Conservation (phyloP, 2,113 vertebrate species). For the Ctenodactylus gundi region DNA sequence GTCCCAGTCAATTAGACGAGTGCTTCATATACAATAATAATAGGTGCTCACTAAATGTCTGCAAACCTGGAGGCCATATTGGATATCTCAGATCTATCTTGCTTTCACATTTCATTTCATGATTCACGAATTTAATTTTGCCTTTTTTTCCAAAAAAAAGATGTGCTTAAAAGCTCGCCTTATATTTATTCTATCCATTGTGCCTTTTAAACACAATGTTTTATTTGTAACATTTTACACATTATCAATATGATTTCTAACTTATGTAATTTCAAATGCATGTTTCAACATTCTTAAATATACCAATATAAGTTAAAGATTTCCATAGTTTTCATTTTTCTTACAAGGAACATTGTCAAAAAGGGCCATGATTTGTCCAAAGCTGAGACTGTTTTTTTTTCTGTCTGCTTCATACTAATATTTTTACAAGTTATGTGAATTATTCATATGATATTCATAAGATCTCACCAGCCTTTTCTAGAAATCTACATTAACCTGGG, state of each 20-base stretch:
- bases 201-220: slow-evolving; percentile 10
- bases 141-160: not conserved
- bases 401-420: not conserved
- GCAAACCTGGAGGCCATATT: not conserved
- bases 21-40: not conserved
- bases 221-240: no score
- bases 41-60: slow-evolving; percentile 14
- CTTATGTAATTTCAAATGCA: not conserved
- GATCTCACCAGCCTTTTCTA: not conserved
- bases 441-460: slow-evolving; percentile 52
- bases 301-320: not conserved
- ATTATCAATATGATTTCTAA: not conserved
- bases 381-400: not conserved
- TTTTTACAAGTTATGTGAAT: slow-evolving; percentile 37
- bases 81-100: not conserved
- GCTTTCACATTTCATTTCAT: not conserved
- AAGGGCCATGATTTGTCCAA: not conserved
- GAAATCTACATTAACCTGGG: slow-evolving; percentile 33
- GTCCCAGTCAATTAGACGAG: not conserved
- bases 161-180: not conserved
- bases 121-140: not conserved
- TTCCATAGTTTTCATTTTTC: not conserved
- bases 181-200: not conserved
- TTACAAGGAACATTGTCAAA: not conserved
- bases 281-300: slow-evolving; percentile 1